Conservation (phyloP, 2,888 invertebrate species). For the Pristionchus maxplancki region DNA sequence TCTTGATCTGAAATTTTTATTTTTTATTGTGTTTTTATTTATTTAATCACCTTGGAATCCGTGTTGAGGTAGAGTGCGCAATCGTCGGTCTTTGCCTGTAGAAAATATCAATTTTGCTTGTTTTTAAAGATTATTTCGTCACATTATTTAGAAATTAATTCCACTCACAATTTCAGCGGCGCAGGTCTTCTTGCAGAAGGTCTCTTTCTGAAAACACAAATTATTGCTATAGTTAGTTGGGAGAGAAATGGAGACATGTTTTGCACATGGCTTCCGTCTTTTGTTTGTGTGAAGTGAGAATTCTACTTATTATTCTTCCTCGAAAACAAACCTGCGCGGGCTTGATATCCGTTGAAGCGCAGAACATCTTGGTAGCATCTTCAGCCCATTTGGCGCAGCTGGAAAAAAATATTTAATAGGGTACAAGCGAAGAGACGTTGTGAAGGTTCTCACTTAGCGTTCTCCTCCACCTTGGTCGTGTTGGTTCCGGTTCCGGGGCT, state of each 20-base stretch:
- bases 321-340: neutral
- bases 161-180: conserved; percentile 13
- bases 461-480: neutral
- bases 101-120: neutral
- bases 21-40: neutral
- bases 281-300: neutral
- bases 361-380: neutral
- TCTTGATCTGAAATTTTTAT: neutral
- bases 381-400: neutral
- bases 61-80: neutral
- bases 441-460: neutral
- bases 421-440: neutral
- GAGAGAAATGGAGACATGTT: neutral
- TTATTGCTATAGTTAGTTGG: neutral
- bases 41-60: neutral
- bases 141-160: neutral
- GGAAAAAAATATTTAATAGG: no score
- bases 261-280: neutral
- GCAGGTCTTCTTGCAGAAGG: conserved; percentile 28
- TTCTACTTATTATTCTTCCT: neutral
- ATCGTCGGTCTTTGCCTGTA: conserved; percentile 5
- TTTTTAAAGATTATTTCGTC: neutral
- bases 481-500: neutral
- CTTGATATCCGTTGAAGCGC: neutral
- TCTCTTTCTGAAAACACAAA: neutral